Base-by-base conservation (phyloP, 1,140 invertebrate species). In the Drosophila littoralis region DNA sequence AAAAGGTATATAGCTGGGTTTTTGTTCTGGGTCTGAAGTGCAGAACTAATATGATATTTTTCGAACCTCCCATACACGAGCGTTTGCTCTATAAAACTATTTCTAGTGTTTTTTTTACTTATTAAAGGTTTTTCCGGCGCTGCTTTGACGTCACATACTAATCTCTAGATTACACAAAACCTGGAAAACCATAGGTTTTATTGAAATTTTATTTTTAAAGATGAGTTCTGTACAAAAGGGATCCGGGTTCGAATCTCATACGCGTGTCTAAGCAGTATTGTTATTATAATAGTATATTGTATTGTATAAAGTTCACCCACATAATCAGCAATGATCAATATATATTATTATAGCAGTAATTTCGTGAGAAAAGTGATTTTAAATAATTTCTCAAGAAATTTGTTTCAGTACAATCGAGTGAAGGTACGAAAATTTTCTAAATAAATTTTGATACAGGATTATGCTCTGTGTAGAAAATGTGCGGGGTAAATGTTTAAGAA, bases 101-200 rank as follows among this genome's bases (percentile, higher is more conserved):
- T 9, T 52, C n/a, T 12, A 15, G 12, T 10, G 32, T 36, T 35
- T 50, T 48, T 10, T 17, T 36, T 13, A 13, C 1, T 33, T 51
- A 42, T 42, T 10, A 13, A 43, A 58, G 38, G 28, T 17, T 58
- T 45, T 45, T 46, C 57, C 42, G 6, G 6, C 35, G 42, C 10
- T 38, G 35, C 36, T 36, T 40, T 55, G 52, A 40, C 42, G 57
- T 57, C 54, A 57, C 7, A 7, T 59, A 12, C 17, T 46, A 59
- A 35, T 54, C 32, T 54, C 12, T 50, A 32, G 22, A 28, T 6
- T 28, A 42, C 2, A 28, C 7, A 32, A 55, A 15, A 22, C 1
- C 48, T n/a, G 48, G 17, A 32, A 43, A 15, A 43, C 42, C 15
- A 28, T 28, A 28, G 22, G 22, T 28, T 28, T 28, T 28, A 28